phyloP scores from a whole-genome alignment of 2,888 invertebrate species.

The Mellilla xanthometata region DNA sequence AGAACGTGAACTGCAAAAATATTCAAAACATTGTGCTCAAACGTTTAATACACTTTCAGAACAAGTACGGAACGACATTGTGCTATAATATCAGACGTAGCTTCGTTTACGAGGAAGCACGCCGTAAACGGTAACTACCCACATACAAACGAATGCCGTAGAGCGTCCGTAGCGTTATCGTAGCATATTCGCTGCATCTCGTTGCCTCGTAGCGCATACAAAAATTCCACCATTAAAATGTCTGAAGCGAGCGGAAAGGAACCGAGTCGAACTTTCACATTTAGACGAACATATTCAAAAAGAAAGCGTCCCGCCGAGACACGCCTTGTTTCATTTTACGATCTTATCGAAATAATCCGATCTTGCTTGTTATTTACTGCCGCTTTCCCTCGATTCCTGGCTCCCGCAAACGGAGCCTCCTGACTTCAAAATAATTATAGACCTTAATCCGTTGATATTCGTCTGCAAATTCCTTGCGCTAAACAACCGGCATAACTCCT shows the following conservation, averaged over 20 bases:
- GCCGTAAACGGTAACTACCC: slow-evolving; percentile 2
- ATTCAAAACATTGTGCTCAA: too few species aligned
- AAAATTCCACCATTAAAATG: slow-evolving; percentile 5
- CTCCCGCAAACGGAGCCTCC: slow-evolving; percentile 50
- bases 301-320: slow-evolving; percentile 69
- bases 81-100: slow-evolving; percentile 1
- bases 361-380: slow-evolving; percentile 79
- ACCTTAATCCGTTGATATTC: slow-evolving; percentile 55
- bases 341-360: slow-evolving; percentile 83
- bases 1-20: too few species aligned
- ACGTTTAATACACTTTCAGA: background rate
- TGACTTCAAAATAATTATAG: slow-evolving; percentile 50
- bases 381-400: slow-evolving; percentile 67
- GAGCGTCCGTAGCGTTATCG: slow-evolving; percentile 23
- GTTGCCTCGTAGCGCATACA: slow-evolving; percentile 18
- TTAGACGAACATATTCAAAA: slow-evolving; percentile 64
- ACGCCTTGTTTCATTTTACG: slow-evolving; percentile 80
- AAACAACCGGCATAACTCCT: slow-evolving; percentile 49
- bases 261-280: slow-evolving; percentile 52
- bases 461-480: slow-evolving; percentile 53
- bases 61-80: background rate
- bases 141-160: slow-evolving; percentile 14
- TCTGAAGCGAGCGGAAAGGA: slow-evolving; percentile 31
- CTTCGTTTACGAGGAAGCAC: slow-evolving; percentile 7
- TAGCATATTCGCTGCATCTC: slow-evolving; percentile 21